Evolutionary conservation across 2,888 invertebrate genomes (phyloP).

Genomic region (Sarcophaga variegata): DNA sequence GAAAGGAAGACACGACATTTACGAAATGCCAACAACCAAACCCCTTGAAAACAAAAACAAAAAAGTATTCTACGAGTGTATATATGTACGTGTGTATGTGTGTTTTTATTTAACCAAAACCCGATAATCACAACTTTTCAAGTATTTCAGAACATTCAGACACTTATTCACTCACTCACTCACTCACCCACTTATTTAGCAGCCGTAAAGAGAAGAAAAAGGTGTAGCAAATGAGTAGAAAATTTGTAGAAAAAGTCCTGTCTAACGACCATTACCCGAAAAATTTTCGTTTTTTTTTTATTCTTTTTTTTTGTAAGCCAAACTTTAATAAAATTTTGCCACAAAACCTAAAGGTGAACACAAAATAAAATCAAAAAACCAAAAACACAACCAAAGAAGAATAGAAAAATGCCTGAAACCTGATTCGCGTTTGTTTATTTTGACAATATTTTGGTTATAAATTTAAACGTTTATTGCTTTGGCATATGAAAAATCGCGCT

Average conservation of each 20-base stretch:
- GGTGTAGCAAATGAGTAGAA: not conserved
- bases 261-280: conserved; percentile 57
- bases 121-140: conserved; percentile 53
- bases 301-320: not conserved
- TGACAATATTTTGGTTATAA: conserved; percentile 67
- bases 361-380: not conserved
- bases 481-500: conserved; percentile 69
- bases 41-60: not conserved
- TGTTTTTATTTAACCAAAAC: conserved; percentile 41
- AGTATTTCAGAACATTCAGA: conserved; percentile 62
- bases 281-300: conserved; percentile 43
- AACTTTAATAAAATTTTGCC: conserved; percentile 60
- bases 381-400: not conserved
- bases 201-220: not conserved
- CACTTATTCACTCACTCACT: conserved; percentile 52
- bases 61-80: not conserved
- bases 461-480: conserved; percentile 70
- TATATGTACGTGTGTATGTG: not conserved
- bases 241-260: conserved; percentile 31
- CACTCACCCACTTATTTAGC: not conserved
- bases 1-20: conserved; percentile 53
- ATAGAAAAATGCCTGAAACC: conserved; percentile 63
- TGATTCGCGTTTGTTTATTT: conserved; percentile 68
- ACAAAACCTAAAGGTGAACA: conserved; percentile 52
- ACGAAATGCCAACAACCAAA: conserved; percentile 36